phyloP scores from a whole-genome alignment of 2,113 vertebrate species.

The Rutilus rutilus region DNA sequence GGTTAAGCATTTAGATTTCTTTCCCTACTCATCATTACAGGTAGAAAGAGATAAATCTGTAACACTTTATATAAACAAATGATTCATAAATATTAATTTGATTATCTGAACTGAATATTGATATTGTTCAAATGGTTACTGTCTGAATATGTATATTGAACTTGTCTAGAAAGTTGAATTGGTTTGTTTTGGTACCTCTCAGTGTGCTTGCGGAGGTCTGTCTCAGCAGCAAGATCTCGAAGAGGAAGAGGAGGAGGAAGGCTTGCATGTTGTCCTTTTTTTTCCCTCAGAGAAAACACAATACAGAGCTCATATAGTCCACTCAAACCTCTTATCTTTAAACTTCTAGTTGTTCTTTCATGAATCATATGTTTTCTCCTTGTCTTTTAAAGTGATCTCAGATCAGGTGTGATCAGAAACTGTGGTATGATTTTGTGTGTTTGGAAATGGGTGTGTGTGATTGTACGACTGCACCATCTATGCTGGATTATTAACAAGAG shows the following conservation, averaged over 20 bases:
- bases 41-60: neutral
- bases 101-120: neutral
- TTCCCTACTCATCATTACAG: neutral
- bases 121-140: too few species aligned
- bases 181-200: slow-evolving; percentile 39
- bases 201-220: slow-evolving; percentile 30
- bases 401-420: slow-evolving; percentile 17
- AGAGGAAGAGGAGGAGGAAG: slow-evolving; percentile 44
- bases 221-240: slow-evolving; percentile 42
- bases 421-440: slow-evolving; percentile 4
- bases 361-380: slow-evolving; percentile 11
- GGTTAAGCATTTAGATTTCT: neutral
- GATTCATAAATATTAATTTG: neutral
- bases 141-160: neutral
- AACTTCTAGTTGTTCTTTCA: slow-evolving; percentile 7
- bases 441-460: slow-evolving; percentile 38
- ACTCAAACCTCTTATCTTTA: neutral
- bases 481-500: slow-evolving; percentile 36
- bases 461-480: slow-evolving; percentile 42
- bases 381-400: slow-evolving; percentile 13
- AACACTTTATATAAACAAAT: neutral
- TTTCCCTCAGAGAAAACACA: slow-evolving; percentile 14
- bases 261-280: slow-evolving; percentile 40
- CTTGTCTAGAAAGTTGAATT: neutral
- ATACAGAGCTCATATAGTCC: slow-evolving; percentile 20